Base-by-base conservation (phyloP, 2,113 vertebrate genomes). In the Malurus alboscapulatus region DNA sequence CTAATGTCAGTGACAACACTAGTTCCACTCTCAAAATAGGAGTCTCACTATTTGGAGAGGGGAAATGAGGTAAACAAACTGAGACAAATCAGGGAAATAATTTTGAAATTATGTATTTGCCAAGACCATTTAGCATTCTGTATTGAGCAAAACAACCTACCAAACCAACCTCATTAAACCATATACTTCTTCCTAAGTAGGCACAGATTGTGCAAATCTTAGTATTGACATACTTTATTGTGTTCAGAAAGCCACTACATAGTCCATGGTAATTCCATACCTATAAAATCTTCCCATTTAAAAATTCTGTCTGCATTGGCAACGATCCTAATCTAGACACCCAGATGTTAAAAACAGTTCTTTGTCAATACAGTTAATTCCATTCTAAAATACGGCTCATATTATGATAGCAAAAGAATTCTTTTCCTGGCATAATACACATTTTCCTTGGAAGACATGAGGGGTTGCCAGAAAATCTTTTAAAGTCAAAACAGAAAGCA, bases 401-500 rank as follows among this genome's bases (percentile, higher is more conserved):
- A 63, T 57, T 73, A 71, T n/a, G 58, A 76, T 13, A 85, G 58
- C 27, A 76, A 79, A 95, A 65, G 3, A 87, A 63, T 24, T 19
- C 2, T 91, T 75, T 68, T 87, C 32, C 27, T 12, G 1, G 25
- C 53, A 26, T 48, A 87, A 87, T 51, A 72, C 8, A 74, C 8
- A 71, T 59, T 6, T 92, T 75, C 66, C 20, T 42, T 63, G 30
- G 42, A 89, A 84, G 22, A 74, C 6, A 2, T 61, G 58, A 73
- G 11, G 8, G 14, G 12, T 59, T 69, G 91, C n/a, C 30, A 75
- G 74, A 94, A 90, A 91, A 92, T 87, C 57, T 63, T 90, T 72
- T 69, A 27, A 77, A 85, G 36, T 50, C 6, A 61, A 79, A 71
- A 89, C 42, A 94, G 68, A 90, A 88, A 93, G 62, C 84, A 94